Base-by-base conservation (phyloP, 2,888 invertebrate genomes). In the Apoderus coryli region DNA sequence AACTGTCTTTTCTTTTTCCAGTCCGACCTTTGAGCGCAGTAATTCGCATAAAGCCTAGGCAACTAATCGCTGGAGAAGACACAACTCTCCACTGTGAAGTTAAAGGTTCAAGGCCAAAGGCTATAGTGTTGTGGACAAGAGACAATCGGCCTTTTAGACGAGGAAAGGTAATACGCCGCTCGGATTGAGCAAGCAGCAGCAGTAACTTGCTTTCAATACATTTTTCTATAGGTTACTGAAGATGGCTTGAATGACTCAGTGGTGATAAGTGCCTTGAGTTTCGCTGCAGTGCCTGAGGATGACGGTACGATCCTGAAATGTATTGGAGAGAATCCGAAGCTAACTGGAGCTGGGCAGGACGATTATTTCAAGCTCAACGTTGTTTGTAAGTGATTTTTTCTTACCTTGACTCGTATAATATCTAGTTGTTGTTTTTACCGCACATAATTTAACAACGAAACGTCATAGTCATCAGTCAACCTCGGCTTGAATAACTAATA, bases 51-150 rank as follows among this genome's bases (percentile, higher is more conserved):
- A 86, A 85, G 57, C 81, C 80, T 31, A 63, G 64, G 47, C 69
- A 76, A 46, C 64, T 89, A 60, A 75, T 81, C 34, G 81, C 86
- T 6, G 77, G 78, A 46, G 70, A 76, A 51, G 75, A 77, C 48
- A 79, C 84, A 52, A 76, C 73, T 47, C 64, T 89, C 44, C 71
- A 73, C 34, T 90, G 89, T 59, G 75, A 78, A 52, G 77, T 82
- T 27, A 69, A 73, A 44, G 89, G 89, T 25, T 89, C 89, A 33
- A 72, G 88, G 48, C 88, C 89, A 14, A 75, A 77, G 41, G 86
- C 89, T 16, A 72, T 75, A 44, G 73, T 89, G 49, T 71, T 75
- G 33, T 89, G 88, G 89, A 76, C 72, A 52, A 76, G 82, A 53
- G 85, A 80, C 52, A 79, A 77, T 57, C 64, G 74, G 42, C 71